These are phyloP conservation scores for Frankliniella intonsa DNA, from an alignment of 2,888 invertebrate species.

Conservation along the genomic window DNA sequence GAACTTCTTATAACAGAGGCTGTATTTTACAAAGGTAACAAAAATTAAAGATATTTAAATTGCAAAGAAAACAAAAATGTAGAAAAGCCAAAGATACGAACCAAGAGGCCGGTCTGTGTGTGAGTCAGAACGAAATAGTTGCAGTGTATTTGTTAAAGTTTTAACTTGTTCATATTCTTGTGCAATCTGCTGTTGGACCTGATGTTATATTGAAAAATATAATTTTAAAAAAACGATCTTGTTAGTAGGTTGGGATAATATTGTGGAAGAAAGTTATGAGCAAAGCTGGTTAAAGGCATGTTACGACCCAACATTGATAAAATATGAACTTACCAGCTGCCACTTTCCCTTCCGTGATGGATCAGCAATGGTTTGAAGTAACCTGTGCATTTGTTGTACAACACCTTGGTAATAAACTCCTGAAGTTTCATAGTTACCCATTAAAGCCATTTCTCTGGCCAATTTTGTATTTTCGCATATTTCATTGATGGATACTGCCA, in stretches of 20 bases:
- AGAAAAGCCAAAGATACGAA: conserved; percentile 38
- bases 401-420: conserved; percentile 90
- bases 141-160: conserved; percentile 68
- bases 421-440: conserved; percentile 93
- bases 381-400: conserved; percentile 82
- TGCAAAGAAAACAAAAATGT: background rate
- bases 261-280: background rate
- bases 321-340: conserved; percentile 51
- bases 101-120: conserved; percentile 54
- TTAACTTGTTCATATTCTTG: conserved; percentile 89
- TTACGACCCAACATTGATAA: background rate
- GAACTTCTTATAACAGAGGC: conserved; percentile 21
- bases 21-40: conserved; percentile 20
- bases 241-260: background rate
- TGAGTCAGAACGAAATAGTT: conserved; percentile 68
- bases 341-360: conserved; percentile 79
- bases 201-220: conserved; percentile 34
- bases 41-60: background rate
- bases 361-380: conserved; percentile 74
- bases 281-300: background rate
- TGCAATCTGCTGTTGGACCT: conserved; percentile 85
- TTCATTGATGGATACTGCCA: conserved; percentile 85
- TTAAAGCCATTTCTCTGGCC: conserved; percentile 90
- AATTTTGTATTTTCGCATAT: conserved; percentile 92
- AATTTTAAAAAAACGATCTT: conserved; percentile 30